These are phyloP conservation scores for Tortrix viridana DNA, from an alignment of 2,888 invertebrate species.

Conservation along the genomic window DNA sequence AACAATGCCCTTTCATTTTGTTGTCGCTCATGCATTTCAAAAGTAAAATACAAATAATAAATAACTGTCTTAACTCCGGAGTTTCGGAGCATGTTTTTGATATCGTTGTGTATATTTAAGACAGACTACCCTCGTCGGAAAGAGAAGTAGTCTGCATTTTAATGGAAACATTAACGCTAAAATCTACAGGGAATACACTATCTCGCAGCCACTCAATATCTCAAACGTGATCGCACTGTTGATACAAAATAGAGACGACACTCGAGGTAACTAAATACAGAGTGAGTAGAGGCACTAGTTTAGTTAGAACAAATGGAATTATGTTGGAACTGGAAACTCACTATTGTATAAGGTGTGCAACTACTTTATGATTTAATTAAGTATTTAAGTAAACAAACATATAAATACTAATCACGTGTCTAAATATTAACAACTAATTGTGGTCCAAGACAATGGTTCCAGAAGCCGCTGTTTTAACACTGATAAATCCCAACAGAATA, in stretches of 20 bases:
- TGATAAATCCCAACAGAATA: no score
- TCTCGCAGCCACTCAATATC: constrained; percentile 59
- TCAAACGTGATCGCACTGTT: constrained; percentile 73
- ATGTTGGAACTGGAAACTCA: neutral
- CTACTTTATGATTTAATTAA: no score
- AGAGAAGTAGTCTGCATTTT: constrained; percentile 29
- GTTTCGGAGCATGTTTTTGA: neutral
- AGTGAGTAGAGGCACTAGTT: neutral
- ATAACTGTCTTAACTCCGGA: neutral
- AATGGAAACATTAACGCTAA: constrained; percentile 22
- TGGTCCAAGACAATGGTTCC: no score
- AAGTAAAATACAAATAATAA: neutral
- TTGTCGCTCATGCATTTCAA: neutral
- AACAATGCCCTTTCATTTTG: neutral
- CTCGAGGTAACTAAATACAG: constrained; percentile 34
- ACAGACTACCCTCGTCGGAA: constrained; percentile 1
- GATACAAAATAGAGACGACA: constrained; percentile 65
- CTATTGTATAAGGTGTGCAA: no score
- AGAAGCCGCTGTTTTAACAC: no score
- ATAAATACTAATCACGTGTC: no score
- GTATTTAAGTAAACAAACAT: no score
- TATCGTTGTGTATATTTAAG: neutral
- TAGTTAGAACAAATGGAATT: constrained; percentile 1
- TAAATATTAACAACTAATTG: no score
- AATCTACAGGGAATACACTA: constrained; percentile 29